These are phyloP conservation scores for Prionchulus punctatus DNA, from an alignment of 2,888 invertebrate genomes.

Conservation along the genomic window DNA sequence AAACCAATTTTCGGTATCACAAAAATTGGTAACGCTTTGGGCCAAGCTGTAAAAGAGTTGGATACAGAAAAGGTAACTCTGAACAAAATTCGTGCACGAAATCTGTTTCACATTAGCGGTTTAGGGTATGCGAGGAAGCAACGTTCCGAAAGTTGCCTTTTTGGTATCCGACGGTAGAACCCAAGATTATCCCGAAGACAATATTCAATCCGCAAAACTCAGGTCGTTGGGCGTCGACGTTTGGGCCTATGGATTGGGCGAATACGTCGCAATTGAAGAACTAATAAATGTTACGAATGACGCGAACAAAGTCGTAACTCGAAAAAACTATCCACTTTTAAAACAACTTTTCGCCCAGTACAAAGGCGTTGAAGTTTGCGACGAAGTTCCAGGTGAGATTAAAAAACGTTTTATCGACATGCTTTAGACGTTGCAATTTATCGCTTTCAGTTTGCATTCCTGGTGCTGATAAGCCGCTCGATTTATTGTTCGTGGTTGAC, in stretches of 20 bases:
- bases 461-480: constrained; percentile 27
- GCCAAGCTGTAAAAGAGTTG: background rate
- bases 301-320: constrained; percentile 23
- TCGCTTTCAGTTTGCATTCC: constrained; percentile 21
- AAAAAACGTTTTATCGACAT: background rate
- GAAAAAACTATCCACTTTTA: constrained; percentile 20
- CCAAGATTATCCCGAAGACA: constrained; percentile 27
- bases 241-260: constrained; percentile 30
- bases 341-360: constrained; percentile 18
- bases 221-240: constrained; percentile 15
- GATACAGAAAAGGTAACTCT: background rate
- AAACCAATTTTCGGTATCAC: constrained; percentile 28
- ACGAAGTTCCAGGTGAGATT: constrained; percentile 21
- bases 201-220: background rate
- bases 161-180: constrained; percentile 28
- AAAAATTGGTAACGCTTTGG: constrained; percentile 25
- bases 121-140: constrained; percentile 24
- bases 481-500: constrained; percentile 24
- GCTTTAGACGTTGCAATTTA: background rate
- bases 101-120: constrained; percentile 5
- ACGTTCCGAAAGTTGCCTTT: constrained; percentile 27
- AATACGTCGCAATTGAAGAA: constrained; percentile 27
- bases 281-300: constrained; percentile 19
- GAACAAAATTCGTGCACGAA: background rate
- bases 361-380: constrained; percentile 26